Conservation (phyloP, 2,113 vertebrate species). For the Pleuronectes platessa region DNA sequence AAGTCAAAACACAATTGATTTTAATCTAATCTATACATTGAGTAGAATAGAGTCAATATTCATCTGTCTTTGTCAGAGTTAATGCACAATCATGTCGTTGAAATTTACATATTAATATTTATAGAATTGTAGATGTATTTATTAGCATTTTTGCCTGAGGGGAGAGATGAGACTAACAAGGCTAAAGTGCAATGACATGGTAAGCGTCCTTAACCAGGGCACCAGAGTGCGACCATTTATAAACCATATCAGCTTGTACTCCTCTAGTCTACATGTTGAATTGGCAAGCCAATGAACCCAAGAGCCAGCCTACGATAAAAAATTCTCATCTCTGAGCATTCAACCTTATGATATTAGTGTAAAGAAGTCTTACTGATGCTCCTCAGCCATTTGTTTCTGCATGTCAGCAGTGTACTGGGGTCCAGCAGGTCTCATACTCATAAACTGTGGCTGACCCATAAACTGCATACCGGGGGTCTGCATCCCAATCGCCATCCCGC, state of each 20-base stretch:
- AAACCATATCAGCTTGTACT: too few relatives aligned
- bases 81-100: too few relatives aligned
- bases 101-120: neutral
- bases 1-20: neutral
- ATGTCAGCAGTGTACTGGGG: constrained; percentile 91
- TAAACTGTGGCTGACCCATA: constrained; percentile 90
- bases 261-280: too few relatives aligned
- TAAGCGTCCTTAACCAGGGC: too few relatives aligned
- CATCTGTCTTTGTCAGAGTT: neutral
- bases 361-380: constrained; percentile 91
- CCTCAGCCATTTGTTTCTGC: constrained; percentile 98
- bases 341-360: neutral
- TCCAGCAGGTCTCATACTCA: constrained; percentile 90
- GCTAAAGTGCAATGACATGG: too few relatives aligned
- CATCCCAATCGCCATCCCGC: constrained; percentile 92
- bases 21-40: neutral
- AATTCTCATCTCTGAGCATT: too few relatives aligned
- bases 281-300: too few relatives aligned
- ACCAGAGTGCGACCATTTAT: too few relatives aligned
- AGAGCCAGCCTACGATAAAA: too few relatives aligned
- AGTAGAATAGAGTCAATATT: neutral
- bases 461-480: constrained; percentile 89
- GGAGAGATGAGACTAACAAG: neutral
- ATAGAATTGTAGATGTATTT: neutral
- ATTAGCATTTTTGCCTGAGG: too few relatives aligned